Conservation (phyloP, 2,797 vertebrate genomes). For the Varecia variegata region DNA sequence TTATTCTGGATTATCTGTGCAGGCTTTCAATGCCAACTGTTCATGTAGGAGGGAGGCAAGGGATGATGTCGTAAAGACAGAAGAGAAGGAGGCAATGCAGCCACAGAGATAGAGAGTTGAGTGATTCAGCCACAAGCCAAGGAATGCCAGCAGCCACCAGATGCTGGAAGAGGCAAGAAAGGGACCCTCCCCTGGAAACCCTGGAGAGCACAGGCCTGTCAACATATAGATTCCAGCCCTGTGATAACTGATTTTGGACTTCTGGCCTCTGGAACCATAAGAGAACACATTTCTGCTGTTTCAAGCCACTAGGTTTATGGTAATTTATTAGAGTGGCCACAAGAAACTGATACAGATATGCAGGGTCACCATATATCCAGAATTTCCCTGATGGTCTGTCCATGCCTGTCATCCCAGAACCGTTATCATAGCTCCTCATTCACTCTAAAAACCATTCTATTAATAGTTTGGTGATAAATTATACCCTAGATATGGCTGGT, state of each 20-base stretch:
- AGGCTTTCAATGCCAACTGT: no score
- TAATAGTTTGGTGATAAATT: background rate
- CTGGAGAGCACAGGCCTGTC: background rate
- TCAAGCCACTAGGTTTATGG: background rate
- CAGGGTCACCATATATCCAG: background rate
- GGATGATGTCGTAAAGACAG: background rate
- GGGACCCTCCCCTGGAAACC: fast-evolving
- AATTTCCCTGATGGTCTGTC: background rate
- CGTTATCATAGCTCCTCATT: background rate
- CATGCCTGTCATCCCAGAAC: background rate
- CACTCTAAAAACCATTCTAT: background rate
- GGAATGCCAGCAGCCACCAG: background rate
- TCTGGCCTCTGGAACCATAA: background rate
- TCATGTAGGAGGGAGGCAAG: background rate
- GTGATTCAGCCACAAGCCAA: background rate
- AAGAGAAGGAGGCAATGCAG: background rate
- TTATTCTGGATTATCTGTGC: background rate
- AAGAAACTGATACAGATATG: background rate
- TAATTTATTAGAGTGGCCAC: background rate
- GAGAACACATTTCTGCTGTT: background rate
- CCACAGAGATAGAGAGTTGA: background rate
- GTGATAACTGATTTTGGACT: background rate
- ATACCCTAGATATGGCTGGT: no score
- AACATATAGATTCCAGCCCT: background rate
- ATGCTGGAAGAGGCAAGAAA: background rate